These are phyloP conservation scores for Macaria liturata DNA, from an alignment of 2,888 invertebrate genomes.

Conservation along the genomic window DNA sequence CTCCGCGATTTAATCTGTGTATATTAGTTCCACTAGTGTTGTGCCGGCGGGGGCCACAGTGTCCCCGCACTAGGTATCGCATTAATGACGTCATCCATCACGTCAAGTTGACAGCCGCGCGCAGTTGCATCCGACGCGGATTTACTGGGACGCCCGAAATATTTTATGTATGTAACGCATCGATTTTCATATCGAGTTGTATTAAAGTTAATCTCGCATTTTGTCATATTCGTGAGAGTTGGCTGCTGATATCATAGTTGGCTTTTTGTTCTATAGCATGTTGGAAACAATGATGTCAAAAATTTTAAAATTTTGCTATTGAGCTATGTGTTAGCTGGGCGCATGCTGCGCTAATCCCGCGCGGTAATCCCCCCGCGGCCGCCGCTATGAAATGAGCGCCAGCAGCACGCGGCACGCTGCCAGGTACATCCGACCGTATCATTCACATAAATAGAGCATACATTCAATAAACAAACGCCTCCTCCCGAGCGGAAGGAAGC, in stretches of 20 bases:
- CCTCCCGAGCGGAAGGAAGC: conserved; percentile 43
- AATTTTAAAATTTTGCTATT: too few relatives aligned
- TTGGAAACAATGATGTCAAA: too few relatives aligned
- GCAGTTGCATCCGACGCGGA: conserved; percentile 61
- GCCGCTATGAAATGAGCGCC: conserved; percentile 60
- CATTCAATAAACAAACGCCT: conserved; percentile 43
- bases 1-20: conserved; percentile 53
- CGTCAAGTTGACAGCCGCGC: conserved; percentile 60
- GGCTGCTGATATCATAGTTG: too few relatives aligned
- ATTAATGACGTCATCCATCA: conserved; percentile 75
- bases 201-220: too few relatives aligned
- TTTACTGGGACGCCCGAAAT: conserved; percentile 40
- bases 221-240: too few relatives aligned
- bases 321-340: too few relatives aligned
- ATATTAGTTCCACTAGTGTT: too few relatives aligned
- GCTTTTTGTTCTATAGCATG: too few relatives aligned
- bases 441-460: conserved; percentile 37
- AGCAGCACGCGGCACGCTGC: too few relatives aligned
- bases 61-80: conserved; percentile 52
- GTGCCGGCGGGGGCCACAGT: too few relatives aligned
- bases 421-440: too few relatives aligned
- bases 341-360: conserved; percentile 47
- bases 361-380: conserved; percentile 62
- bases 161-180: neutral
- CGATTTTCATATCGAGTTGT: too few relatives aligned